A percentile compares a stretch with the other conserved stretches of the same genome.
These are phyloP conservation scores for Poeciliopsis occidentalis DNA, from an alignment of 2,113 vertebrate species.

Conservation along the genomic window DNA sequence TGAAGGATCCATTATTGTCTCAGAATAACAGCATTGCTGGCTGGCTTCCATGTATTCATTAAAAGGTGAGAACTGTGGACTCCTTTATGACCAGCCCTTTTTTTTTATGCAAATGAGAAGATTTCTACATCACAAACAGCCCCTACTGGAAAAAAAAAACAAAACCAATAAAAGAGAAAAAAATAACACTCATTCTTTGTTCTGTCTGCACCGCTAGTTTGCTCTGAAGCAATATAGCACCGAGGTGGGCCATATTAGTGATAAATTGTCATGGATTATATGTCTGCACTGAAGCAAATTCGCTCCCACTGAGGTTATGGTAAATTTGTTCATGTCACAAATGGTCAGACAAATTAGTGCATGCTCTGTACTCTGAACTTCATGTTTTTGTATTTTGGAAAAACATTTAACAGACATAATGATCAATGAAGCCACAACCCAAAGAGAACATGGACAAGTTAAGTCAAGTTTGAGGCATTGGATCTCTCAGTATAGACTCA, in stretches of 20 bases:
- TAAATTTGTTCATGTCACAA: constrained; percentile 48
- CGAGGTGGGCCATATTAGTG: constrained; percentile 53
- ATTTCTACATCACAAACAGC: constrained; percentile 10
- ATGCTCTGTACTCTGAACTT: constrained; percentile 26
- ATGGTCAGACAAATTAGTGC: constrained; percentile 43
- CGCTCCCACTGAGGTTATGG: constrained; percentile 40
- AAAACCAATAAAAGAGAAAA: constrained; percentile 22
- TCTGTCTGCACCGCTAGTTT: constrained; percentile 23
- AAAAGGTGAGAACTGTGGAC: constrained; percentile 35
- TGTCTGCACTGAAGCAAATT: constrained; percentile 69
- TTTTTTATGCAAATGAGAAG: constrained; percentile 42
- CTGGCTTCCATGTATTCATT: constrained; percentile 37
- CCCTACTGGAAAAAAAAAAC: not conserved
- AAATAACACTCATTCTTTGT: constrained; percentile 33
- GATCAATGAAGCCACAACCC: constrained; percentile 18
- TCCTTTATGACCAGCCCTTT: constrained; percentile 36
- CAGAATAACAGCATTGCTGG: constrained; percentile 46
- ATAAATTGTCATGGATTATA: constrained; percentile 78
- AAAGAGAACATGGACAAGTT: constrained; percentile 6
- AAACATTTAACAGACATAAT: no score
- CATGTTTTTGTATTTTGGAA: constrained; percentile 25
- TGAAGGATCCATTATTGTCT: constrained; percentile 57
- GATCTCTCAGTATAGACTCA: not conserved
- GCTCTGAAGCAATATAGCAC: constrained; percentile 41
- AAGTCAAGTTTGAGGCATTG: not conserved